These are phyloP conservation scores for Syrista parreyssii DNA, from an alignment of 2,888 invertebrate species.

Conservation along the genomic window DNA sequence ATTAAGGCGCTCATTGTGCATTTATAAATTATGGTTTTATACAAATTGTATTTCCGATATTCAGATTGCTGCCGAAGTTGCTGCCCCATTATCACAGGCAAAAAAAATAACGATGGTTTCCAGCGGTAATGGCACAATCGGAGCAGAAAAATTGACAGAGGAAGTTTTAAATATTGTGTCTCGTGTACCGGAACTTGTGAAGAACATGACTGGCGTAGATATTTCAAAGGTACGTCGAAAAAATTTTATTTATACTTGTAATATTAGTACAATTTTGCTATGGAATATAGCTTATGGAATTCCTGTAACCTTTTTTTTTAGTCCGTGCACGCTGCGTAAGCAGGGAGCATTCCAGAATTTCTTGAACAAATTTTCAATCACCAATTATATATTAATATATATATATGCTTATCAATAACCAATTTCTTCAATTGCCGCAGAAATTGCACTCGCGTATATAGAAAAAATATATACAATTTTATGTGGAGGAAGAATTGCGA, in stretches of 20 bases:
- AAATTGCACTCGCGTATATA: neutral
- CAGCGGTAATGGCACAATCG: constrained; percentile 89
- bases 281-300: neutral
- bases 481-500: neutral
- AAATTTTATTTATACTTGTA: neutral
- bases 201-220: constrained; percentile 93
- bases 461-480: neutral
- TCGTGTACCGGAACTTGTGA: constrained; percentile 91
- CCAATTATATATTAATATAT: constrained; percentile 14
- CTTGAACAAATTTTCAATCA: constrained; percentile 17
- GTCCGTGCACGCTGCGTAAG: constrained; percentile 63
- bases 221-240: constrained; percentile 78
- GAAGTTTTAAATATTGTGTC: constrained; percentile 95
- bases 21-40: neutral
- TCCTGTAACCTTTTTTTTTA: constrained; percentile 42
- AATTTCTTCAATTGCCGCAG: neutral
- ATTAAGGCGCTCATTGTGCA: neutral
- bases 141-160: constrained; percentile 93
- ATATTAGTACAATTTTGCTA: constrained; percentile 14
- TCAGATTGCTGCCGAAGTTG: constrained; percentile 95
- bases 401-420: neutral
- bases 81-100: constrained; percentile 93
- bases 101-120: constrained; percentile 98
- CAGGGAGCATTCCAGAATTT: neutral
- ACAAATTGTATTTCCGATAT: constrained; percentile 16